Percentiles rank a stretch among this genome's conserved stretches.
Conservation (phyloP, 2,888 invertebrate species). For the Trichopoda pennipes region DNA sequence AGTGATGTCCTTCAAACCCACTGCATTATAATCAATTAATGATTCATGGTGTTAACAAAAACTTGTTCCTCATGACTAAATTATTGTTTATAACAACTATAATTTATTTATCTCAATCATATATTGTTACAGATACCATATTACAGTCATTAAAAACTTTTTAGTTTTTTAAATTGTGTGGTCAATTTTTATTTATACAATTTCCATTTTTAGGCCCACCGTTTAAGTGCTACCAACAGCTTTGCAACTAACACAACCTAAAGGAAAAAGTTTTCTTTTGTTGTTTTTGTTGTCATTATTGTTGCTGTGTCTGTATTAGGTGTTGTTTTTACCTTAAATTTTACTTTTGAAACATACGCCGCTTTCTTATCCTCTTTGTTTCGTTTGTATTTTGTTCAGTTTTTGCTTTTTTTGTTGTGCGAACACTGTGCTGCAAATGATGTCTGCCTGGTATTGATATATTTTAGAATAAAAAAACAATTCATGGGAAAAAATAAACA, state of each 20-base stretch:
- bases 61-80: too few species aligned
- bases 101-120: too few species aligned
- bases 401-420: conserved; percentile 23
- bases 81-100: too few species aligned
- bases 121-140: too few species aligned
- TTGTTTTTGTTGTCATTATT: conserved; percentile 71
- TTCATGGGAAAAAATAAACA: too few species aligned
- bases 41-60: too few species aligned
- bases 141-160: too few species aligned
- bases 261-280: conserved; percentile 71
- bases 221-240: conserved; percentile 67
- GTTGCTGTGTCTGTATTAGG: conserved; percentile 6
- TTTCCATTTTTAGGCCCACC: conserved; percentile 72
- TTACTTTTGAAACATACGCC: conserved; percentile 31
- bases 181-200: not conserved
- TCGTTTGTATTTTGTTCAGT: conserved; percentile 2
- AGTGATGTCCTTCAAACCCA: too few species aligned
- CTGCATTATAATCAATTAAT: too few species aligned
- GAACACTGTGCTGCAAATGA: conserved; percentile 47
- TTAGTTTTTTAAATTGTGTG: not conserved
- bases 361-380: conserved; percentile 36
- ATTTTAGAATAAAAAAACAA: conserved; percentile 47
- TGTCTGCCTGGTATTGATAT: conserved; percentile 62
- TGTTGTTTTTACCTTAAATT: conserved; percentile 39
- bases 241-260: conserved; percentile 52